Evolutionary conservation across 1,140 invertebrate species (phyloP).

Genomic region (Atopsyche davidsoni): DNA sequence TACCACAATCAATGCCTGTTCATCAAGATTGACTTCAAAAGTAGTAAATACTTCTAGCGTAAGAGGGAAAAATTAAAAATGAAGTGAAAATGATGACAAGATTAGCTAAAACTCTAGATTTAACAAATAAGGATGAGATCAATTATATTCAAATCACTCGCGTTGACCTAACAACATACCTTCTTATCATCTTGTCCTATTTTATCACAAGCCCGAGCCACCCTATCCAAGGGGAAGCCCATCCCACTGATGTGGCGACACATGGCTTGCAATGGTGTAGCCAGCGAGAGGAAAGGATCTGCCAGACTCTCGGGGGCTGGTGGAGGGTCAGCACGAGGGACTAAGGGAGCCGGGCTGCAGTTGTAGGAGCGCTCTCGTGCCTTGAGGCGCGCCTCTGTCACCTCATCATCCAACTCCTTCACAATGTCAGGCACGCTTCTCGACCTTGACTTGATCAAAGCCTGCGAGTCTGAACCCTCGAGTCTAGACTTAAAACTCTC

Average conservation of each 20-base stretch:
- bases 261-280: slow-evolving; percentile 55
- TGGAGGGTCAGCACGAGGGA: not conserved
- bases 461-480: slow-evolving; percentile 32
- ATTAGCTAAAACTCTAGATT: no score
- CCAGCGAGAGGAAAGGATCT: slow-evolving; percentile 53
- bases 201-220: slow-evolving; percentile 65
- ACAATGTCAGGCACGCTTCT: slow-evolving; percentile 68
- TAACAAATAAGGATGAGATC: no score
- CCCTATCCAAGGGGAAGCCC: slow-evolving; percentile 76
- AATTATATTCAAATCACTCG: no score
- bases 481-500: slow-evolving; percentile 30
- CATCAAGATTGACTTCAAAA: no score
- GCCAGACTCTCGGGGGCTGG: slow-evolving; percentile 32
- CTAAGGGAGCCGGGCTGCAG: slow-evolving; percentile 35
- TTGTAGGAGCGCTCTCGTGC: slow-evolving; percentile 42
- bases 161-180: no score
- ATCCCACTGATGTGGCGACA: slow-evolving; percentile 69
- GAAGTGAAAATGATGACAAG: no score
- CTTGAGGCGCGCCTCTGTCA: slow-evolving; percentile 50
- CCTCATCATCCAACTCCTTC: slow-evolving; percentile 62
- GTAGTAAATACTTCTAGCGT: no score
- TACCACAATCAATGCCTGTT: no score
- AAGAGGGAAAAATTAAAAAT: no score
- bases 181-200: slow-evolving; percentile 80
- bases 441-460: slow-evolving; percentile 46